Evolutionary conservation across 2,797 vertebrate species (phyloP).

Genomic region (Halcyon leucocephala): DNA sequence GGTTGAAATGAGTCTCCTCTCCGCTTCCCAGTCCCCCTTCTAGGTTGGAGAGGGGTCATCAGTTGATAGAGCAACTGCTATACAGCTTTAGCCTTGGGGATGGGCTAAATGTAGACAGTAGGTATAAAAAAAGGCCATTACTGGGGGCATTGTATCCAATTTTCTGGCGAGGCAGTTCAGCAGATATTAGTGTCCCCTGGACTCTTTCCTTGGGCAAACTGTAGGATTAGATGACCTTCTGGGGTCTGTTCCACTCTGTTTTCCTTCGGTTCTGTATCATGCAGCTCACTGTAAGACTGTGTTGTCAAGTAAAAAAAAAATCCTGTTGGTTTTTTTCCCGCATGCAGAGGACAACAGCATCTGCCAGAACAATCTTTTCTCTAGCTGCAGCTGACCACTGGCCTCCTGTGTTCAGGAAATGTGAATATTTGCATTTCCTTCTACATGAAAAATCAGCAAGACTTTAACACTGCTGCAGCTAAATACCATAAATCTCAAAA

Average conservation of each 20-base stretch:
- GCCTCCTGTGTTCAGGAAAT: background rate
- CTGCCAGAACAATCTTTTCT: background rate
- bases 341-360: background rate
- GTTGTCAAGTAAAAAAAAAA: background rate
- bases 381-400: background rate
- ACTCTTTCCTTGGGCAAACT: background rate
- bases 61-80: background rate
- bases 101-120: background rate
- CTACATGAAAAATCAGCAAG: background rate
- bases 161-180: background rate
- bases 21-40: background rate
- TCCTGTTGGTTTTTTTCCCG: background rate
- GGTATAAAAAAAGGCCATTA: background rate
- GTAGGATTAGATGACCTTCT: background rate
- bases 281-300: background rate
- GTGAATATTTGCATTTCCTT: background rate
- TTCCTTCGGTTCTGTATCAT: background rate
- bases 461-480: background rate
- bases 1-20: no score
- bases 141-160: background rate
- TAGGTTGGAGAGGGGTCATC: background rate
- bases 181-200: background rate
- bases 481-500: slow-evolving; percentile 37
- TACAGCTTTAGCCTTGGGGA: background rate
- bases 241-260: background rate